Evolutionary conservation across 2,113 vertebrate genomes (phyloP).

Genomic region (Raja brachyura): DNA sequence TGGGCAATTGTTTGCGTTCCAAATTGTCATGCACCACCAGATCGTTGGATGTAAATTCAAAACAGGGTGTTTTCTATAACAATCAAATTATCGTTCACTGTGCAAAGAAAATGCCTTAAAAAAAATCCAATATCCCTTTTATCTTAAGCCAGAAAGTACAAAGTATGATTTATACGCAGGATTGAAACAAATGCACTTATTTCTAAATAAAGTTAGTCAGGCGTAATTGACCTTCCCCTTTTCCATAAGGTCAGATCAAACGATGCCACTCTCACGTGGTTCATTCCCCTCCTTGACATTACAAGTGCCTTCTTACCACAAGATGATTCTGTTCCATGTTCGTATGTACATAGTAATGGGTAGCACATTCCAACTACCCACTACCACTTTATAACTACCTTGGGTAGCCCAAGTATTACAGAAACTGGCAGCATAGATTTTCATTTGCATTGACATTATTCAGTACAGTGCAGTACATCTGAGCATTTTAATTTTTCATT

Average conservation of each 20-base stretch:
- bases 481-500: background rate
- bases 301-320: background rate
- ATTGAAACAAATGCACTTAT: slow-evolving; percentile 1
- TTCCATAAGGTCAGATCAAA: background rate
- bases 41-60: background rate
- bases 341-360: background rate
- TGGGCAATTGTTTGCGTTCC: too few relatives aligned
- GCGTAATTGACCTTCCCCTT: background rate
- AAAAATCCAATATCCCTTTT: background rate
- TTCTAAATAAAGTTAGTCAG: slow-evolving; percentile 2
- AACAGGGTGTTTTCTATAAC: background rate
- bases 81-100: background rate
- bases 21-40: background rate
- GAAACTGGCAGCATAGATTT: background rate
- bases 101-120: background rate
- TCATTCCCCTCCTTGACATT: slow-evolving; percentile 1
- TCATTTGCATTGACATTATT: background rate
- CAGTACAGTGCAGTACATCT: background rate
- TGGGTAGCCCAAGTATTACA: background rate
- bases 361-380: background rate
- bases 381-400: background rate
- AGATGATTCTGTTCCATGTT: background rate
- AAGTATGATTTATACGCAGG: background rate
- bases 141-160: background rate
- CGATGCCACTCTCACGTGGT: background rate